These are phyloP conservation scores for Spea multiplicata DNA, from an alignment of 2,113 vertebrate genomes.

Conservation along the genomic window DNA sequence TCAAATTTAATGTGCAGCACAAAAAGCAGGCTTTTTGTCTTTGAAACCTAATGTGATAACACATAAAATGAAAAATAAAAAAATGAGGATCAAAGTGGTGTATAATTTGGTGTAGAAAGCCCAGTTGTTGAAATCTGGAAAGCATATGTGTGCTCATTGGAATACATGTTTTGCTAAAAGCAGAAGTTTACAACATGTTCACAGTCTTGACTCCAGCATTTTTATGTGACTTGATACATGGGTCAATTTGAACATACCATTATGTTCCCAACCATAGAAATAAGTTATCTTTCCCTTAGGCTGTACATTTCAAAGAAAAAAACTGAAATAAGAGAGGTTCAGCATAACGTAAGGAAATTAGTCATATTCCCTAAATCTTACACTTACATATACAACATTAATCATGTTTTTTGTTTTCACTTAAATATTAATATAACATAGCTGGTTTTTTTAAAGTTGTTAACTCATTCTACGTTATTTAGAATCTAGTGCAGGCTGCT, in stretches of 20 bases:
- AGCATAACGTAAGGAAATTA: too few relatives aligned
- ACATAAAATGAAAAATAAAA: conserved; percentile 49
- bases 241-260: not conserved
- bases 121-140: conserved; percentile 40
- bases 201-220: not conserved
- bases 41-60: conserved; percentile 49
- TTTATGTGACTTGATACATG: not conserved
- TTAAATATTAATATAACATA: too few relatives aligned
- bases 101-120: conserved; percentile 47
- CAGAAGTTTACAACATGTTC: conserved; percentile 42
- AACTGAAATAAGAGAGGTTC: too few relatives aligned
- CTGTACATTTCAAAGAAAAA: too few relatives aligned
- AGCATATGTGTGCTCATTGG: conserved; percentile 40
- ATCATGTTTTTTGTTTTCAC: too few relatives aligned
- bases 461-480: too few relatives aligned
- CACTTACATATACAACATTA: too few relatives aligned
- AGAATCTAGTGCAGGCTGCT: too few relatives aligned
- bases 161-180: conserved; percentile 35
- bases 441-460: too few relatives aligned
- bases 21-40: conserved; percentile 41
- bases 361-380: too few relatives aligned
- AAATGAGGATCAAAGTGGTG: conserved; percentile 42
- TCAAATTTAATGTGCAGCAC: conserved; percentile 17
- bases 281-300: too few relatives aligned
- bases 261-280: not conserved